phyloP scores from a whole-genome alignment of 2,888 invertebrate species.

The Lycophotia porphyrea region DNA sequence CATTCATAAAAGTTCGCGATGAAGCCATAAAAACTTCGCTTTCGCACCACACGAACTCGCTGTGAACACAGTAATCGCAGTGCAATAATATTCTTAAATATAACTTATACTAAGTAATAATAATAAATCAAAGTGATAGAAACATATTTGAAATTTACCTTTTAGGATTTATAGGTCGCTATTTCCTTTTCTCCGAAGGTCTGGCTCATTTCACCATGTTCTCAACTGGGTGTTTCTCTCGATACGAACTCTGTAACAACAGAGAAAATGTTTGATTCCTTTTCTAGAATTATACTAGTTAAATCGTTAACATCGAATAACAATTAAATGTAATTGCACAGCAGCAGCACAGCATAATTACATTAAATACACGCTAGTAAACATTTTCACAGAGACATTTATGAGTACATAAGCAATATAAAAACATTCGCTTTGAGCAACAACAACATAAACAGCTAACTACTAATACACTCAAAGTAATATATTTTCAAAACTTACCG shows the following conservation, averaged over 20 bases:
- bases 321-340: constrained; percentile 62
- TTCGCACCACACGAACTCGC: constrained; percentile 58
- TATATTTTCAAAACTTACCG: constrained; percentile 58
- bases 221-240: not conserved
- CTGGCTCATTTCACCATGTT: constrained; percentile 1
- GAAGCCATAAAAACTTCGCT: constrained; percentile 55
- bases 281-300: constrained; percentile 42
- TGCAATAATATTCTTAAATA: constrained; percentile 49
- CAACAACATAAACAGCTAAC: constrained; percentile 45
- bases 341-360: constrained; percentile 70
- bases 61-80: constrained; percentile 52
- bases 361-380: constrained; percentile 56
- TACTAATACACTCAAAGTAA: constrained; percentile 44
- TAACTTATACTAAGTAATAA: constrained; percentile 41
- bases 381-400: constrained; percentile 55
- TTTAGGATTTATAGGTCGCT: constrained; percentile 19
- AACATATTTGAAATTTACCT: constrained; percentile 58
- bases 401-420: constrained; percentile 32
- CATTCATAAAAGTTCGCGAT: constrained; percentile 61
- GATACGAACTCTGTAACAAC: constrained; percentile 73
- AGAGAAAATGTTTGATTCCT: constrained; percentile 72
- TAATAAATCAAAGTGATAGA: constrained; percentile 11
- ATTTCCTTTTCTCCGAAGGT: not conserved
- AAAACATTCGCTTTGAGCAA: constrained; percentile 71
- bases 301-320: constrained; percentile 53